phyloP scores from a whole-genome alignment of 2,888 invertebrate species.

The Coelopa pilipes region DNA sequence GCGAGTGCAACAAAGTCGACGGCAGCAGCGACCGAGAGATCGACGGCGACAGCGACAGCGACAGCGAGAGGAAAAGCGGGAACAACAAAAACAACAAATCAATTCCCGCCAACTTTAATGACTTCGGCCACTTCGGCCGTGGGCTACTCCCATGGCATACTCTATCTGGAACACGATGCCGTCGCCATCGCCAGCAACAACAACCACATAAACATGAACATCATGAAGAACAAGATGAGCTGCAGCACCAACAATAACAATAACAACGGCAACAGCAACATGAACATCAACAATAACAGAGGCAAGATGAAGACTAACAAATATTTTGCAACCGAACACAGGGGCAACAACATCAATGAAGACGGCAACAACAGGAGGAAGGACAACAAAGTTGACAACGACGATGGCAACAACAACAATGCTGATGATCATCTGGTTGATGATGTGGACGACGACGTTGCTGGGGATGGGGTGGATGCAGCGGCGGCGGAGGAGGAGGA shows the following conservation, averaged over 20 bases:
- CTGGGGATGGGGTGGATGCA: conserved; percentile 29
- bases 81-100: conserved; percentile 39
- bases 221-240: neutral
- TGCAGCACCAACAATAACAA: no score
- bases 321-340: no score
- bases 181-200: conserved; percentile 25
- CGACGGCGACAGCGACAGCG: conserved; percentile 33
- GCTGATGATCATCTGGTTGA: neutral
- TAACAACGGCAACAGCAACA: no score
- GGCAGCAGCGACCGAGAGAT: conserved; percentile 21
- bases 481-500: conserved; percentile 32
- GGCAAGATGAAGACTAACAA: no score
- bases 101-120: conserved; percentile 36
- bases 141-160: conserved; percentile 38
- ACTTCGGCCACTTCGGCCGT: conserved; percentile 34
- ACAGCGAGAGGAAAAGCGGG: conserved; percentile 23
- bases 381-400: neutral
- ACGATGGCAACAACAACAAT: neutral
- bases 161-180: conserved; percentile 38
- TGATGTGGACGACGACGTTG: conserved; percentile 28
- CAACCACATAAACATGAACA: conserved; percentile 25
- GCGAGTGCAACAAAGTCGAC: conserved; percentile 24
- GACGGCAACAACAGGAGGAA: neutral
- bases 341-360: conserved; percentile 11
- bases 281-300: neutral